A percentile compares a stretch with the other conserved stretches of the same genome.
These are phyloP conservation scores for Tenthredo notha DNA, from an alignment of 2,888 invertebrate genomes.

Conservation along the genomic window DNA sequence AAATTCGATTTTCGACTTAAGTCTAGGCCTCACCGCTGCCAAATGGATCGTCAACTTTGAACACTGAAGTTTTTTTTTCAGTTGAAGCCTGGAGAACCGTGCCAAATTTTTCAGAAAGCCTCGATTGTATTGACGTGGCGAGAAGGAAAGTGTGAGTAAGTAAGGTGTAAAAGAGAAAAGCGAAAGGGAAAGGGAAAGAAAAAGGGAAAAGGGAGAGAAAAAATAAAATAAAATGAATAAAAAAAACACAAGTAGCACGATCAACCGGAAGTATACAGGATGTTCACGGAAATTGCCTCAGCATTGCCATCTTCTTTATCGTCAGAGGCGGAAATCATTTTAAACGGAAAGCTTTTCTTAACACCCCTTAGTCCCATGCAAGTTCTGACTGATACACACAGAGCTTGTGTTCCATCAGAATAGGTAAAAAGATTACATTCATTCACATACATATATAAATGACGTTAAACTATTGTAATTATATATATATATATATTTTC, in stretches of 20 bases:
- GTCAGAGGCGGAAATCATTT: slow-evolving; percentile 51
- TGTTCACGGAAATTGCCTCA: slow-evolving; percentile 44
- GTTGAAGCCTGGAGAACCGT: slow-evolving; percentile 35
- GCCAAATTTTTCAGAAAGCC: slow-evolving; percentile 61
- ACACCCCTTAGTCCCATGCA: not conserved
- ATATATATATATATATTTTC: too few species aligned
- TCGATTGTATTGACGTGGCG: slow-evolving; percentile 17
- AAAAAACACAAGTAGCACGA: slow-evolving; percentile 12
- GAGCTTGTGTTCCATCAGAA: not conserved
- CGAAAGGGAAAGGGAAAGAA: not conserved
- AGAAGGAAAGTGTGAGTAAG: not conserved
- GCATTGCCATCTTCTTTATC: slow-evolving; percentile 50
- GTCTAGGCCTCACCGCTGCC: slow-evolving; percentile 54
- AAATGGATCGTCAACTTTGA: slow-evolving; percentile 41
- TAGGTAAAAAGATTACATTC: not conserved
- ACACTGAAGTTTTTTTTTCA: slow-evolving; percentile 25
- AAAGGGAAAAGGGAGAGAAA: slow-evolving; percentile 25
- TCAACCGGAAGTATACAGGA: slow-evolving; percentile 29
- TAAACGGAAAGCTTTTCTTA: slow-evolving; percentile 30
- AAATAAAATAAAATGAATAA: slow-evolving; percentile 41
- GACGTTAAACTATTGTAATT: not conserved
- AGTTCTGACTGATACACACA: not conserved
- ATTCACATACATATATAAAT: not conserved
- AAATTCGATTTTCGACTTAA: slow-evolving; percentile 55
- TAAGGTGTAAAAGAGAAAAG: not conserved